These are phyloP conservation scores for Pasiphila rectangulata DNA, from an alignment of 2,888 invertebrate genomes.

Conservation along the genomic window DNA sequence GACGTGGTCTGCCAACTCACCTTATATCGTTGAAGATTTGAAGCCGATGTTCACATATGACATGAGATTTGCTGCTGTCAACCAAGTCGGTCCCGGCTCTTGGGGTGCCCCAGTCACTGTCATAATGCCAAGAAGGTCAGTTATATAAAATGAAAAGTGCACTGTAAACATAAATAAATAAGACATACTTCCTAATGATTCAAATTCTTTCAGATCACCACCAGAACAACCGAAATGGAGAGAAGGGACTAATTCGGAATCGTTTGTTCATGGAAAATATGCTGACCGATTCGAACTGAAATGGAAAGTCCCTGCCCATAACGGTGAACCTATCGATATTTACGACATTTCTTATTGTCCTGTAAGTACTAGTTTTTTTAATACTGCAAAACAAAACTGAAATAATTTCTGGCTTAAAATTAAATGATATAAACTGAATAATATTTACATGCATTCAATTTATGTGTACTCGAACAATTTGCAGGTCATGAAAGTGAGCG, in stretches of 20 bases:
- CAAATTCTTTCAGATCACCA: slow-evolving; percentile 74
- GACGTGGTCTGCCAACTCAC: slow-evolving; percentile 90
- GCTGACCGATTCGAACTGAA: slow-evolving; percentile 89
- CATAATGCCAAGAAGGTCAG: slow-evolving; percentile 85
- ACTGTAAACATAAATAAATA: too few relatives aligned
- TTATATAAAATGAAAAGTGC: not conserved
- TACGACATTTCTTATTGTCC: slow-evolving; percentile 91
- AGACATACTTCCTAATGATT: not conserved
- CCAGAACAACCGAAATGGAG: slow-evolving; percentile 84
- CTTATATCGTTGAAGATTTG: slow-evolving; percentile 90
- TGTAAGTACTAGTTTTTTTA: slow-evolving; percentile 79
- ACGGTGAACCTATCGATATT: slow-evolving; percentile 92
- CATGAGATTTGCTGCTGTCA: slow-evolving; percentile 92
- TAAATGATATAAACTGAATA: not conserved
- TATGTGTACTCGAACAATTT: slow-evolving; percentile 3
- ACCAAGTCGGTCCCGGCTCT: slow-evolving; percentile 89
- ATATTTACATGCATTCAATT: not conserved
- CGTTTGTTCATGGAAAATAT: slow-evolving; percentile 77
- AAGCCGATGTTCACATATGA: slow-evolving; percentile 88
- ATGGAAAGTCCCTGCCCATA: slow-evolving; percentile 93
- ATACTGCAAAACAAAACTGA: too few relatives aligned
- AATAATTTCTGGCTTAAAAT: not conserved
- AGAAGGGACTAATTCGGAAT: slow-evolving; percentile 66
- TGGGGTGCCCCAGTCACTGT: slow-evolving; percentile 85
- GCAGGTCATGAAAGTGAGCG: slow-evolving; percentile 84